Percentiles rank a stretch among this genome's conserved stretches.
These are phyloP conservation scores for Merluccius polli DNA, from an alignment of 2,797 vertebrate species.

Conservation along the genomic window DNA sequence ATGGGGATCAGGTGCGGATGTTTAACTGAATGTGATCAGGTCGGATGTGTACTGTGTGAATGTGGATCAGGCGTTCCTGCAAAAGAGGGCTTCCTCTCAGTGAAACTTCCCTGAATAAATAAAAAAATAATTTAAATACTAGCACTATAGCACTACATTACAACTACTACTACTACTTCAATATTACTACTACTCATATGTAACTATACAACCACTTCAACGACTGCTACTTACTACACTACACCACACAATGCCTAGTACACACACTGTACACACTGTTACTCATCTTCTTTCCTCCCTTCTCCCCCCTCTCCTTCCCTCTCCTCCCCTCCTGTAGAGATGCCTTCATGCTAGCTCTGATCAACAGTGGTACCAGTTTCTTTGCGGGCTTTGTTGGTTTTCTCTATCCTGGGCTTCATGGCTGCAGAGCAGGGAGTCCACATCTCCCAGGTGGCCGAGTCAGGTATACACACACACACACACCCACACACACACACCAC, in stretches of 20 bases:
- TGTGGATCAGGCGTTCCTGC: too few relatives aligned
- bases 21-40: too few relatives aligned
- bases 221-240: background rate
- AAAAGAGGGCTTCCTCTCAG: too few relatives aligned
- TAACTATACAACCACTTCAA: background rate
- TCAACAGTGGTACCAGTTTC: constrained; percentile 97
- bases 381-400: constrained; percentile 95
- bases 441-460: constrained; percentile 92
- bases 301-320: background rate
- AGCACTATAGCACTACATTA: background rate
- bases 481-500: constrained; percentile 4
- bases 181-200: background rate
- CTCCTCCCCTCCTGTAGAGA: constrained; percentile 70
- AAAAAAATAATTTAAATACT: background rate
- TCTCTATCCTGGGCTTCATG: constrained; percentile 97
- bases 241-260: background rate
- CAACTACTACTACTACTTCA: background rate
- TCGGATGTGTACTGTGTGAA: too few relatives aligned
- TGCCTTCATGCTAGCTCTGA: constrained; percentile 88
- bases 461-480: constrained; percentile 72
- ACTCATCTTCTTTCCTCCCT: background rate
- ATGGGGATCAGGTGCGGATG: too few relatives aligned
- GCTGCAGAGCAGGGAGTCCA: constrained; percentile 90
- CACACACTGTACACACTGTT: background rate
- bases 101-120: too few relatives aligned